Evolutionary conservation across 2,797 vertebrate genomes (phyloP).

Genomic region (Eremophila alpestris): DNA sequence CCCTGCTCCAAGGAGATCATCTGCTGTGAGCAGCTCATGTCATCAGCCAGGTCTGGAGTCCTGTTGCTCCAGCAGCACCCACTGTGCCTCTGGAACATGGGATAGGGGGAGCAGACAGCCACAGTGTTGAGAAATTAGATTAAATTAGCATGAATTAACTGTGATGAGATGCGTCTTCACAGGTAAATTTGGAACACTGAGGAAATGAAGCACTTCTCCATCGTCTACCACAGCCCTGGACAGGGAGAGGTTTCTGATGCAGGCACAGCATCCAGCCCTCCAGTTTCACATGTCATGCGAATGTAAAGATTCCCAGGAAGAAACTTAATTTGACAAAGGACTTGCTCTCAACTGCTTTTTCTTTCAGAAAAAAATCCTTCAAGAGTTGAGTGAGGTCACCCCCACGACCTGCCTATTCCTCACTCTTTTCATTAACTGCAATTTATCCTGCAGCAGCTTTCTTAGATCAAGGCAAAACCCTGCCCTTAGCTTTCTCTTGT

Average conservation of each 20-base stretch:
- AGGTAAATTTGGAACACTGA: neutral
- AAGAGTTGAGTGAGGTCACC: neutral
- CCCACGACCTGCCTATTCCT: neutral
- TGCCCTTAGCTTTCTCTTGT: neutral
- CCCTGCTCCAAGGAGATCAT: neutral
- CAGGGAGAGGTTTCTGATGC: neutral
- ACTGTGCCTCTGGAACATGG: accelerated
- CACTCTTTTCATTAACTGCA: neutral
- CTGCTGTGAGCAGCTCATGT: neutral
- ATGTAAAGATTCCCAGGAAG: neutral
- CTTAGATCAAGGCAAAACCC: neutral
- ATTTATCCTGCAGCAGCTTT: neutral
- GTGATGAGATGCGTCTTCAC: neutral
- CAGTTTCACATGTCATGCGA: neutral
- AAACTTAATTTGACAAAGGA: neutral
- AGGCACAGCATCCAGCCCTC: neutral
- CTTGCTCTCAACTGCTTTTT: neutral
- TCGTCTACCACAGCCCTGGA: neutral
- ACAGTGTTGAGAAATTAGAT: neutral
- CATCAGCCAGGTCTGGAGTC: neutral
- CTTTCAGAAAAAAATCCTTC: neutral
- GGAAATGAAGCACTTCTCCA: neutral
- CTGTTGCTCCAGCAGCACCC: neutral
- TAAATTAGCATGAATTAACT: neutral
- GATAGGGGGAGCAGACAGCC: neutral